These are phyloP conservation scores for Coptodon bakossiorum DNA, from an alignment of 2,113 vertebrate genomes.

Conservation along the genomic window DNA sequence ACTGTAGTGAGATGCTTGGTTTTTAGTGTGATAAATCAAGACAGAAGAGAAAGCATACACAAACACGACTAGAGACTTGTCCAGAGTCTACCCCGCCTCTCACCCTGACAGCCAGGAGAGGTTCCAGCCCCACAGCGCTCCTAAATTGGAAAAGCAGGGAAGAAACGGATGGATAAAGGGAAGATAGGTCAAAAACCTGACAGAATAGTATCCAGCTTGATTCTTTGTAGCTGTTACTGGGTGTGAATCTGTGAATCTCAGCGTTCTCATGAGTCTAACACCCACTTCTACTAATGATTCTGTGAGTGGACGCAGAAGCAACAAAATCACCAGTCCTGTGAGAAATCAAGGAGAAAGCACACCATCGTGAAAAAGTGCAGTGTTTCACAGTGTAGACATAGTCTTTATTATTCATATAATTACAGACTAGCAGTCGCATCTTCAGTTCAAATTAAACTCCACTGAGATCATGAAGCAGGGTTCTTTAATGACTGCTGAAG, in stretches of 20 bases:
- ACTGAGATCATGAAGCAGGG: background rate
- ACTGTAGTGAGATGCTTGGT: background rate
- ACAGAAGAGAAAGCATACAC: background rate
- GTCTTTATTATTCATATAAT: background rate
- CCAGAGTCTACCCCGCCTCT: background rate
- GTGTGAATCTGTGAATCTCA: background rate
- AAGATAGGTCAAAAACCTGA: background rate
- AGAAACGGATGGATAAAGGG: background rate
- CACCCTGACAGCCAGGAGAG: background rate
- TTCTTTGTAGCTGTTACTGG: background rate
- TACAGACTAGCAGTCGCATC: background rate
- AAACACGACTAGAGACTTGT: background rate
- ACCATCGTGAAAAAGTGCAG: background rate
- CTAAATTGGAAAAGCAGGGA: background rate
- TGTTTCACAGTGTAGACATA: background rate
- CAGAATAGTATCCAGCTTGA: background rate
- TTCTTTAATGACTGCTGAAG: background rate
- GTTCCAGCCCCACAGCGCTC: background rate
- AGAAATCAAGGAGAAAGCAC: background rate
- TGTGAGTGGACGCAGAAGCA: background rate
- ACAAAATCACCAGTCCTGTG: background rate
- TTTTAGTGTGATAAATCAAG: background rate
- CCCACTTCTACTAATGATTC: background rate
- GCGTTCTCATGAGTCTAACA: background rate
- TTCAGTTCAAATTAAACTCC: background rate